Conservation (phyloP, 2,797 vertebrate genomes). For the Characodon lateralis region DNA sequence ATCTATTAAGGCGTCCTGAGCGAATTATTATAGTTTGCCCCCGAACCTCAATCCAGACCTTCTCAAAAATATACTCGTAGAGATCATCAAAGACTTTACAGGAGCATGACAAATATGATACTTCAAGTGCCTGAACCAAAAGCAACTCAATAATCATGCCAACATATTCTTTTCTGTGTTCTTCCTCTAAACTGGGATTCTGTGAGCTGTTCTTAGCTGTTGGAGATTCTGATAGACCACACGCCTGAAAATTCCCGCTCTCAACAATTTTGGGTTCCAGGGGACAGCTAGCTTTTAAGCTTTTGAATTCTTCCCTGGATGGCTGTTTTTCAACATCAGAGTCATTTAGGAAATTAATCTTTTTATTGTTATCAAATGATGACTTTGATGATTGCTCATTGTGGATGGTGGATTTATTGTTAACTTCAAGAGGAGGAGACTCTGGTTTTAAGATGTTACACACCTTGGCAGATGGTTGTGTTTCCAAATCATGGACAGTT, state of each 20-base stretch:
- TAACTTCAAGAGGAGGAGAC: too few relatives aligned
- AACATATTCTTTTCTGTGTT: background rate
- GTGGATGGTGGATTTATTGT: too few relatives aligned
- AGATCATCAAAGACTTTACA: background rate
- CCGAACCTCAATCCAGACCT: background rate
- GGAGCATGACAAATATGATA: background rate
- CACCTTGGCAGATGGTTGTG: too few relatives aligned
- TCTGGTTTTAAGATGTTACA: too few relatives aligned
- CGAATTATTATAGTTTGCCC: background rate
- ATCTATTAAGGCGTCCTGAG: background rate
- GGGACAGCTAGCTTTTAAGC: background rate
- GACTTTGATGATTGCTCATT: too few relatives aligned
- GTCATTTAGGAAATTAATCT: background rate
- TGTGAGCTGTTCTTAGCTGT: background rate
- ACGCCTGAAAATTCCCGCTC: background rate
- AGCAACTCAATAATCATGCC: background rate
- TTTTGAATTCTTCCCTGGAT: background rate
- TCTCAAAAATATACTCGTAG: background rate
- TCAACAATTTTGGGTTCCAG: background rate
- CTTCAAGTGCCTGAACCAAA: background rate
- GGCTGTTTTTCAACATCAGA: background rate
- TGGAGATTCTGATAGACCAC: background rate
- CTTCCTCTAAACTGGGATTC: background rate
- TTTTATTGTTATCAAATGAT: too few relatives aligned
- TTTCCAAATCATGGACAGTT: too few relatives aligned